Base-by-base conservation (phyloP, 1,140 invertebrate species). In the Cheumatopsyche charites region DNA sequence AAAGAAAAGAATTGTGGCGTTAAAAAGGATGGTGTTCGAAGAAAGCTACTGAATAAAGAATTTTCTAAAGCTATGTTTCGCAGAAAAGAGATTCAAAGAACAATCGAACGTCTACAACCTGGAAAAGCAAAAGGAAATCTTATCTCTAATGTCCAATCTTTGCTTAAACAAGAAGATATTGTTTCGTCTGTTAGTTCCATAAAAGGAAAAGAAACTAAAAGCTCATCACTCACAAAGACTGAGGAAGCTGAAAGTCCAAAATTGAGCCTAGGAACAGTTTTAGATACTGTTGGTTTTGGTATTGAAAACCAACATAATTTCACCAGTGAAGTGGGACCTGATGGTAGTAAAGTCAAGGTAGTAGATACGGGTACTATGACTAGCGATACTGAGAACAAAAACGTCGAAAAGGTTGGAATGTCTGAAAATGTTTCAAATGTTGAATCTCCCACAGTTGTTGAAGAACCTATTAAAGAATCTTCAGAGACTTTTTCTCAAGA, bases 71-170 rank as follows among this genome's bases (percentile, higher is more conserved):
- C 26, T 12, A 29, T 65, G 9, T 36, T 62, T 7, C 70, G 73
- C 23, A 87, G 89, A 78, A 86, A 90, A 76, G 92, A 93, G 82
- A 85, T 92, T 62, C 91, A 93, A 79, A 84, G 92, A 72, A 94
- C 91, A 1, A 94, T 93, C 68, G 92, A 94, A 71, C 83, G 92
- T 49, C 80, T 94, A 21, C 92, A 94, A 77, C 92, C 92, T 7
- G 92, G 92, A 3, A 93, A 94, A 83, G 90, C 91, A 75, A 94
- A 94, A 82, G 91, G 92, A 1, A 94, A 93, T 83, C 83, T 94
- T n/a, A 82, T 93, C 15, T 82, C 83, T 9, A 87, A 85, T 61
- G 69, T 78, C 78, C 86, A 42, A 82, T 83, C 67, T 86, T 83
- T 71, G 83, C 86, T 73, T 78, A 82, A 70, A 17, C 86, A 87